Base-by-base conservation (phyloP, 1,140 invertebrate species). In the Temnothorax longispinosus region DNA sequence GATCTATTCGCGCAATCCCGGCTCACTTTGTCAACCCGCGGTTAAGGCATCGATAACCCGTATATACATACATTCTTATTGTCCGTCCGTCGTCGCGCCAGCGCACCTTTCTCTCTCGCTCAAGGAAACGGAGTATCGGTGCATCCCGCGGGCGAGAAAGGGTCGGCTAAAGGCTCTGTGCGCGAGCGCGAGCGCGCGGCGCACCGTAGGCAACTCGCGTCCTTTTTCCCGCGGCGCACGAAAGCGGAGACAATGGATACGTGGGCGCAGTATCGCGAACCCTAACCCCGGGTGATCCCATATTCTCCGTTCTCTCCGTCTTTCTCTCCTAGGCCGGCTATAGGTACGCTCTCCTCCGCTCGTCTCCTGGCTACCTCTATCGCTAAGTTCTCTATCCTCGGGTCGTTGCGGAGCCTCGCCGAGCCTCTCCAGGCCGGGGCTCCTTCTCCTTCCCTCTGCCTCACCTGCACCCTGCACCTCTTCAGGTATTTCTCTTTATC, bases 221-320 rank as follows among this genome's bases (percentile, higher is more conserved):
- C 88, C 90, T 91, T 91, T 91, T 91, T 89, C 90, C 90, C 89
- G 87, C 85, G 86, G 89, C 87, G 89, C 87, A 89, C 87, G 91
- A 92, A 91, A 92, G 89, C 90, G 90, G 88, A 93, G 92, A 93
- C 93, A 93, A 93, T 93, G 89, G 92, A 86, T 92, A 92, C 92
- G 93, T 93, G 90, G 93, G 93, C 92, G 93, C 92, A 92, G 92
- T 90, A 93, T 93, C 92, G 91, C 92, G 91, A 93, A 92, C 92
- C 90, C 92, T 93, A 93, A 93, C 93, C 93, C 90, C 87, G 84
- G 88, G 89, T 93, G 93, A 93, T 93, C 92, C 93, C 91, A 92
- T 93, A 93, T 93, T 92, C 80, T 74, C 91, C 90, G 90, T 92
- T 93, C 92, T 90, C 85, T 91, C 86, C 84, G 76, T 88, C 54